phyloP scores from a whole-genome alignment of 2,113 vertebrate species.

The Brachionichthys hirsutus region DNA sequence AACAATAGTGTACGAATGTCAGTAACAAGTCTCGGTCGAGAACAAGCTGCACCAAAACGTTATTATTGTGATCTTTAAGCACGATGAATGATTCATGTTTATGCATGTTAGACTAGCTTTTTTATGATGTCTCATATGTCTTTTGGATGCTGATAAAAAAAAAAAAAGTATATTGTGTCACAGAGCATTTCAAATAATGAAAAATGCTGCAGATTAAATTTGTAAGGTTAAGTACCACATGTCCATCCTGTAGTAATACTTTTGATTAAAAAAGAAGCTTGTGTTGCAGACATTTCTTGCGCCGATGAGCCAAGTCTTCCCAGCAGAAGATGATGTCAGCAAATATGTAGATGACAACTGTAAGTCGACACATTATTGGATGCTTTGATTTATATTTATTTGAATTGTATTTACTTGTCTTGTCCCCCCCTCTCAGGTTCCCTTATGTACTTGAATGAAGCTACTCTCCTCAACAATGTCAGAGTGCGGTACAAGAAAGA shows the following conservation, averaged over 20 bases:
- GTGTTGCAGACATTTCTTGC: conserved; percentile 88
- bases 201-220: conserved; percentile 6
- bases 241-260: background rate
- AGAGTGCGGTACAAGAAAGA: conserved; percentile 96
- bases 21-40: conserved; percentile 50
- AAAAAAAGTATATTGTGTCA: conserved; percentile 21
- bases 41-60: conserved; percentile 38
- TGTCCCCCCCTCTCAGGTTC: conserved; percentile 80
- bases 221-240: background rate
- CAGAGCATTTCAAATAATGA: conserved; percentile 11
- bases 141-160: conserved; percentile 11
- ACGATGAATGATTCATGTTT: conserved; percentile 51
- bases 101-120: conserved; percentile 16
- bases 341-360: conserved; percentile 98
- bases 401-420: background rate
- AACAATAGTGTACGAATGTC: conserved; percentile 62
- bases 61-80: conserved; percentile 47
- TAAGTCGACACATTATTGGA: conserved; percentile 74
- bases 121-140: conserved; percentile 22
- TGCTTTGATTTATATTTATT: background rate
- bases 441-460: conserved; percentile 99
- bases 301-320: conserved; percentile 93
- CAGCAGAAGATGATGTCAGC: conserved; percentile 95
- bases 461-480: conserved; percentile 97
- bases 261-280: background rate